Conservation (phyloP, 2,113 vertebrate species). For the Lutjanus erythropterus region DNA sequence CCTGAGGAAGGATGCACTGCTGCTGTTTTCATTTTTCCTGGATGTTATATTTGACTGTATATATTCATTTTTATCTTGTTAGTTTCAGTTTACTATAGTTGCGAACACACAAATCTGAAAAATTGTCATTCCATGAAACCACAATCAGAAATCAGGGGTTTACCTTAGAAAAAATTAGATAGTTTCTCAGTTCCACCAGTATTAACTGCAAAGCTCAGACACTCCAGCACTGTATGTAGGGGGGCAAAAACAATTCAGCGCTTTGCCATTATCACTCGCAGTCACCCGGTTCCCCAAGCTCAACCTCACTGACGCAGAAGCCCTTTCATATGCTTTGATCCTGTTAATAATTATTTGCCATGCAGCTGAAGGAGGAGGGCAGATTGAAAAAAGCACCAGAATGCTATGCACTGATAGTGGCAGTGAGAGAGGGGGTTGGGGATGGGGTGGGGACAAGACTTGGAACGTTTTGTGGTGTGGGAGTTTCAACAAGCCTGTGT, state of each 20-base stretch:
- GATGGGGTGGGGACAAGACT: no score
- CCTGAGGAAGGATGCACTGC: background rate
- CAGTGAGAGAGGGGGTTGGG: background rate
- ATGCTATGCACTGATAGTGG: conserved; percentile 60
- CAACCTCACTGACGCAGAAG: conserved; percentile 48
- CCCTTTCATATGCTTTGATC: conserved; percentile 73
- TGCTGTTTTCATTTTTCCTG: background rate
- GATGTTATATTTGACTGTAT: background rate
- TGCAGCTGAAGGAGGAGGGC: conserved; percentile 58
- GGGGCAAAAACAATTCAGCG: conserved; percentile 47
- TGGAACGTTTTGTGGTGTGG: conserved; percentile 43
- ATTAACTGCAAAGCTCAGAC: conserved; percentile 17
- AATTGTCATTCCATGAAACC: conserved; percentile 3
- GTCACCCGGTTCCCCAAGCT: conserved; percentile 70
- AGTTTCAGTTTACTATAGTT: background rate
- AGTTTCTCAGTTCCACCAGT: conserved; percentile 15
- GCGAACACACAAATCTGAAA: background rate
- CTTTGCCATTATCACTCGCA: conserved; percentile 63
- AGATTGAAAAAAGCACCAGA: conserved; percentile 53
- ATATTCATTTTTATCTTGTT: background rate
- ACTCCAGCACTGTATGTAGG: conserved; percentile 16
- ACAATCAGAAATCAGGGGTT: conserved; percentile 25
- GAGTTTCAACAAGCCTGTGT: conserved; percentile 37
- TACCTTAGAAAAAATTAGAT: conserved; percentile 9
- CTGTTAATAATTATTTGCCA: conserved; percentile 71